Evolutionary conservation across 1,140 invertebrate species (phyloP), one percentile per base, ranked within the genome.

Genomic region (Colletes gigas): DNA sequence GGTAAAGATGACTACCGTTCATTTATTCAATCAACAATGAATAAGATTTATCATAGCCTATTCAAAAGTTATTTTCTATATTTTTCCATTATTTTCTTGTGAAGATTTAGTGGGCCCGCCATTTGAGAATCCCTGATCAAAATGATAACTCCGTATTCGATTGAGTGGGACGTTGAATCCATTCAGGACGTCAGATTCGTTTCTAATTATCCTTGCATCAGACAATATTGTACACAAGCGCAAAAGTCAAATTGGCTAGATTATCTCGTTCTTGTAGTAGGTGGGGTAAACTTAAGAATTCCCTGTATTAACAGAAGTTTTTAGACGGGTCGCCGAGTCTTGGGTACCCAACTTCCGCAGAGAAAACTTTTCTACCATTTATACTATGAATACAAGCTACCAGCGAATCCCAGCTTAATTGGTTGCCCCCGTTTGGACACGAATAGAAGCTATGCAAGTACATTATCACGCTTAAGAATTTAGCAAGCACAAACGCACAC

Each of bases 271-370:
- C 44, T n/a, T 21, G n/a, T 60, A 65, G n/a, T 60, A 65, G 50
- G 3, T 4, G 21, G 17, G 60, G 19, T 68, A 21, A 70, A 78
- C 70, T 73, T 73, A 79, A 79, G 69, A 73, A 79, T 79, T 79
- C 60, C 30, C 41, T 47, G 69, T 60, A 66, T 79, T 73, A 66
- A 66, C 69, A 79, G 69, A 73, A 79, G 50, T 79, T 79, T 73
- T 73, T 39, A 71, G 47, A 10, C 67, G 54, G 15, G 10, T n/a
- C 50, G 6, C 4, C 4, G 54, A 39, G 74, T 0, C 19, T n/a
- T 10, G 19, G 1, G 21, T 30, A 63, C 54, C 47, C 50, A 44
- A n/a, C 60, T 19, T 65, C 50, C 39, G 19, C 17, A 17, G 17
- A 14, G 21, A 73, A 79, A 73, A 70, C 71, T 79, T 54, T 73